These are phyloP conservation scores for Emydura subglobosa DNA, from an alignment of 2,113 vertebrate genomes.

Conservation along the genomic window DNA sequence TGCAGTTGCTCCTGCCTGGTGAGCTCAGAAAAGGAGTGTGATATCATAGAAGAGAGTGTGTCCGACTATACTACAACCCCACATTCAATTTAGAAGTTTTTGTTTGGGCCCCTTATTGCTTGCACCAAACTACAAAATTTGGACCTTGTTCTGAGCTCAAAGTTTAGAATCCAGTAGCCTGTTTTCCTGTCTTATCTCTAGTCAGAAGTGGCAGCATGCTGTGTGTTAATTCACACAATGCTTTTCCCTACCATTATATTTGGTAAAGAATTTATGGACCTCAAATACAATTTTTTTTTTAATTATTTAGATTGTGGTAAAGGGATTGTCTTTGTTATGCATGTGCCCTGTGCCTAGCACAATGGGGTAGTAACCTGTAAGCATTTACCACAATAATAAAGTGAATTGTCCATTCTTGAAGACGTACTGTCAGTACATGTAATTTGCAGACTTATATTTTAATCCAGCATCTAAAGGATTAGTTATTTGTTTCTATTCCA, in stretches of 20 bases:
- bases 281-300: background rate
- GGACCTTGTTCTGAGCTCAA: background rate
- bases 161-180: background rate
- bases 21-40: background rate
- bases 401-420: background rate
- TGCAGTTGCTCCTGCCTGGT: fast-evolving
- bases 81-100: background rate
- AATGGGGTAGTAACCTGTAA: background rate
- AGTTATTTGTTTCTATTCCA: background rate
- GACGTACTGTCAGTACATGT: background rate
- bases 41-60: background rate
- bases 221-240: background rate
- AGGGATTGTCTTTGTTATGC: background rate
- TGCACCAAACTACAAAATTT: background rate
- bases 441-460: background rate
- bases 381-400: background rate
- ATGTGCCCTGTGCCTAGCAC: background rate
- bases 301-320: background rate
- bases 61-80: too few relatives aligned
- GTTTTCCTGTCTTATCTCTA: background rate
- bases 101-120: background rate
- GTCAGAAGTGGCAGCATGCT: background rate
- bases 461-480: background rate
- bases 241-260: background rate
- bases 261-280: background rate